Evolutionary conservation across 2,888 invertebrate genomes (phyloP).

Genomic region (Sipha maydis): DNA sequence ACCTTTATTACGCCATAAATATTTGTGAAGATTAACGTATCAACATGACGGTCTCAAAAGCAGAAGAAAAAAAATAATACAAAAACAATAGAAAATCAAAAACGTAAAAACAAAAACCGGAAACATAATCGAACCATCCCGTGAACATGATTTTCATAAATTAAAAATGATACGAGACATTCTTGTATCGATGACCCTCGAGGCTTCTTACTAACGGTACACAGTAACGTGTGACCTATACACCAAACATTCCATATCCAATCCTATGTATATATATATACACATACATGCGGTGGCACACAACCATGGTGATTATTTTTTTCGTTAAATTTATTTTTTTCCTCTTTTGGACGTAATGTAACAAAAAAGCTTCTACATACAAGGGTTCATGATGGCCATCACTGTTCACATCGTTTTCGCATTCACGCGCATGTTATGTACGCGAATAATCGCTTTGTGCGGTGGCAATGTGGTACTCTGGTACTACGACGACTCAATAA

Average conservation of each 20-base stretch:
- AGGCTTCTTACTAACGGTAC: conserved; percentile 57
- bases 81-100: conserved; percentile 45
- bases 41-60: background rate
- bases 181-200: conserved; percentile 56
- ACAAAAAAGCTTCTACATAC: background rate
- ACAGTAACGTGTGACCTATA: conserved; percentile 49
- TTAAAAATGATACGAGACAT: conserved; percentile 56
- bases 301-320: conserved; percentile 19
- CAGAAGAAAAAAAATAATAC: background rate
- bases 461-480: background rate
- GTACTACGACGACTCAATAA: background rate
- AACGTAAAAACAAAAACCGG: conserved; percentile 49
- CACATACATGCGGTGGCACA: background rate
- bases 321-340: background rate
- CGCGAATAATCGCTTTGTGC: background rate
- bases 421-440: background rate
- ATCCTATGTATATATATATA: background rate
- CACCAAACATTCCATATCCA: conserved; percentile 56
- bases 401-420: background rate
- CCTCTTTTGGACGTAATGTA: background rate
- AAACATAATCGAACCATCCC: conserved; percentile 38
- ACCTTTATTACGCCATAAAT: conserved; percentile 15
- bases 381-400: background rate
- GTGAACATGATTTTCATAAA: conserved; percentile 56
- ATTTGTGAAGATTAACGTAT: no score